Conservation (phyloP, 2,113 vertebrate genomes). For the Clinocottus analis region DNA sequence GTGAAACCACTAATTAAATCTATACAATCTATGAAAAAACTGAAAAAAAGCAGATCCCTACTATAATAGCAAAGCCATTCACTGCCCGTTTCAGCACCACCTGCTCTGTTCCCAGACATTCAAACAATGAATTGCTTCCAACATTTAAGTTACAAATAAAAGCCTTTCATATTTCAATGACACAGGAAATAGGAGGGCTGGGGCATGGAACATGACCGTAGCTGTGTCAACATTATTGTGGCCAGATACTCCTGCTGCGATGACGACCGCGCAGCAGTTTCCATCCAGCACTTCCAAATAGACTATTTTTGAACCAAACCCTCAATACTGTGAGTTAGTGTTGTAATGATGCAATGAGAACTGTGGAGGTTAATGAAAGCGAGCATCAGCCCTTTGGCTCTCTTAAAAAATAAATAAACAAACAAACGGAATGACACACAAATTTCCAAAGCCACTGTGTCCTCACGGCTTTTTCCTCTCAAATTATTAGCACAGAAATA, state of each 20-base stretch:
- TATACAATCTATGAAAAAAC: background rate
- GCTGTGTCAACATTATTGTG: constrained; percentile 55
- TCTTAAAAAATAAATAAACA: constrained; percentile 6
- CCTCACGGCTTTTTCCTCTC: constrained; percentile 4
- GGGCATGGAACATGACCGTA: constrained; percentile 28
- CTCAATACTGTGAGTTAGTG: constrained; percentile 5
- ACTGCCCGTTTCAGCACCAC: constrained; percentile 8
- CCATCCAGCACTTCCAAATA: too few relatives aligned
- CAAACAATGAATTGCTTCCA: constrained; percentile 13
- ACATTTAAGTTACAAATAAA: constrained; percentile 43
- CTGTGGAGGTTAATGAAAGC: constrained; percentile 7
- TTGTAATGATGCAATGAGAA: background rate
- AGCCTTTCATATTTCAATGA: constrained; percentile 43
- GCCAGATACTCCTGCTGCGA: constrained; percentile 16
- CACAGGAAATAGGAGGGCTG: constrained; percentile 42
- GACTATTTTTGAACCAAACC: too few relatives aligned
- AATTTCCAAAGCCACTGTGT: background rate
- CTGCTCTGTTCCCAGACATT: constrained; percentile 22
- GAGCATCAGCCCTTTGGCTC: background rate
- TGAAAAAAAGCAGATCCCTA: too few relatives aligned
- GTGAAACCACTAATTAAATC: background rate
- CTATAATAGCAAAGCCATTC: background rate
- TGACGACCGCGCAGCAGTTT: constrained; percentile 43
- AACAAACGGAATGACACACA: constrained; percentile 17
- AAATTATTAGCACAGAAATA: constrained; percentile 1